Conservation (phyloP, 1,140 invertebrate species). For the Spodoptera frugiperda region DNA sequence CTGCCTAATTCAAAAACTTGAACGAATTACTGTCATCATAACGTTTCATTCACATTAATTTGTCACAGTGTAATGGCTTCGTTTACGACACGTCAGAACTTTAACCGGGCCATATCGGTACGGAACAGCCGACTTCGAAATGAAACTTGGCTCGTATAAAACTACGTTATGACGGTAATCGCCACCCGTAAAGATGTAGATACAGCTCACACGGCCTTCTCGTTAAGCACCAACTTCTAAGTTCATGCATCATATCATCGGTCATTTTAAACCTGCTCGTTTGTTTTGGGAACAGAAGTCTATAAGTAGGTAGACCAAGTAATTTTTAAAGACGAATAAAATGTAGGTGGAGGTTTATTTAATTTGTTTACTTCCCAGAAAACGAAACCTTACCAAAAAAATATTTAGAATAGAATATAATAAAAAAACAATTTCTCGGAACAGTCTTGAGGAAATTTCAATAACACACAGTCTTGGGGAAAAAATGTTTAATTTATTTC, state of each 20-base stretch:
- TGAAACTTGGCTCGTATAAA: constrained; percentile 47
- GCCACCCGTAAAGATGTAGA: constrained; percentile 18
- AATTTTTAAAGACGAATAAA: not conserved
- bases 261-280: not conserved
- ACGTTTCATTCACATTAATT: constrained; percentile 42
- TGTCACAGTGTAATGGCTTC: constrained; percentile 23
- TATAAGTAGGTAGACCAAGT: not conserved
- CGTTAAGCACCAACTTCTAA: constrained; percentile 11
- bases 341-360: too few species aligned
- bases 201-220: constrained; percentile 19
- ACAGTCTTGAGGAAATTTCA: too few species aligned
- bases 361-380: too few species aligned
- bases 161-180: constrained; percentile 39
- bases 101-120: constrained; percentile 37
- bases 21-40: constrained; percentile 35
- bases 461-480: too few species aligned
- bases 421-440: too few species aligned
- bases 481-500: too few species aligned
- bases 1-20: constrained; percentile 1
- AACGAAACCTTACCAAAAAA: too few species aligned
- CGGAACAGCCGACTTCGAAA: constrained; percentile 33
- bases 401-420: too few species aligned
- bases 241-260: not conserved
- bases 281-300: not conserved
- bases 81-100: constrained; percentile 46